phyloP scores from a whole-genome alignment of 2,888 invertebrate species.

The Piscicola geometra region DNA sequence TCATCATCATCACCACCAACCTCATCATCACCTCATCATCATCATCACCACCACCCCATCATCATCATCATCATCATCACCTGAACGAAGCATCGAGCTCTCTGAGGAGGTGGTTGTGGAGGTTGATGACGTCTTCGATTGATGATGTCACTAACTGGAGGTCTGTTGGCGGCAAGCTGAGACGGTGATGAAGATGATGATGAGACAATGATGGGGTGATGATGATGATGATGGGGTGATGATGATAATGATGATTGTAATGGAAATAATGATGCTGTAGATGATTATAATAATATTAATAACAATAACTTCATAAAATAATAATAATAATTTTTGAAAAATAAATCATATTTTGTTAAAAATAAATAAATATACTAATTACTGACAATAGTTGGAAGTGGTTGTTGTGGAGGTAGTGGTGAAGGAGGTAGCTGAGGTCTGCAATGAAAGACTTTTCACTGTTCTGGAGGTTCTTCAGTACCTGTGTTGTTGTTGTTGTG shows the following conservation, averaged over 20 bases:
- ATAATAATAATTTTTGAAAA: too few relatives aligned
- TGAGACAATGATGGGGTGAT: too few relatives aligned
- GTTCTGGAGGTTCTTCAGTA: constrained; percentile 66
- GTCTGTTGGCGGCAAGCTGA: not conserved
- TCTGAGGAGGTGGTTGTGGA: not conserved
- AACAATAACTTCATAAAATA: too few relatives aligned
- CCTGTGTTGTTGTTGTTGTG: too few relatives aligned
- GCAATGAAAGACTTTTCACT: constrained; percentile 85
- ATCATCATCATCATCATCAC: constrained; percentile 10
- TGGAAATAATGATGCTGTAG: too few relatives aligned
- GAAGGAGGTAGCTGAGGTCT: constrained; percentile 78
- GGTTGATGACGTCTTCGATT: constrained; percentile 2
- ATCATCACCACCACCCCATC: constrained; percentile 7
- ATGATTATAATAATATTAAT: too few relatives aligned
- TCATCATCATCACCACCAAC: constrained; percentile 8
- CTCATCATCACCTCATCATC: constrained; percentile 13
- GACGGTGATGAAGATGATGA: constrained; percentile 8
- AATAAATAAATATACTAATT: not conserved
- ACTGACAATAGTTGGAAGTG: constrained; percentile 53
- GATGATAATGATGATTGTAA: too few relatives aligned
- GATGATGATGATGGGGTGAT: not conserved
- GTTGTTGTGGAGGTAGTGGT: constrained; percentile 75
- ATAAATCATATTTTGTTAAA: too few relatives aligned
- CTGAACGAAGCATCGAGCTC: constrained; percentile 12
- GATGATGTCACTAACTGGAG: not conserved